Conservation (phyloP, 2,888 invertebrate species). For the Hoplodrina blanda region DNA sequence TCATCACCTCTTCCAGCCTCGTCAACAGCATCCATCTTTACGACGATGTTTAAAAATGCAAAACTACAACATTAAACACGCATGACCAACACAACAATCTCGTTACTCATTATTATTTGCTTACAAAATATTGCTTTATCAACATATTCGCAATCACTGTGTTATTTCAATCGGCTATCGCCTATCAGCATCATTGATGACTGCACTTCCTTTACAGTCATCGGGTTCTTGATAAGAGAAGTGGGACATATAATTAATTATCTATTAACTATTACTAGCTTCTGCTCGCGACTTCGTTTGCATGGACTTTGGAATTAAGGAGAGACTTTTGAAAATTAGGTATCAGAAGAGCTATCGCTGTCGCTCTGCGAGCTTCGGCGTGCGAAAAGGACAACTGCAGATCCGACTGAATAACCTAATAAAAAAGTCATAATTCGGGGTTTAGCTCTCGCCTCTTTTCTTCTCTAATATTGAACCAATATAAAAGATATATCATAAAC, state of each 20-base stretch:
- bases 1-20: not conserved
- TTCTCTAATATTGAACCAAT: too few species aligned
- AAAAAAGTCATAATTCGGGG: too few species aligned
- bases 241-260: conserved; percentile 23
- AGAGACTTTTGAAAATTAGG: too few species aligned
- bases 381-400: too few species aligned
- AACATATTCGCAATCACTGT: conserved; percentile 42
- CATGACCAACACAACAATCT: conserved; percentile 10
- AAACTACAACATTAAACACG: conserved; percentile 24
- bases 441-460: too few species aligned
- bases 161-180: conserved; percentile 23
- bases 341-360: too few species aligned
- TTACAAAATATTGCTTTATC: conserved; percentile 34
- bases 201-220: conserved; percentile 53
- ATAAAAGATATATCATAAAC: too few species aligned
- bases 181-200: conserved; percentile 26
- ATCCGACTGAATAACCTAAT: too few species aligned
- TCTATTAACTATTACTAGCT: not conserved
- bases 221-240: conserved; percentile 40
- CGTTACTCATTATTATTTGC: conserved; percentile 37
- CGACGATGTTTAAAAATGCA: conserved; percentile 7
- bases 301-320: too few species aligned
- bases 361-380: too few species aligned
- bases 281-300: too few species aligned
- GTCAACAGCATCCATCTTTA: not conserved